Evolutionary conservation across 2,797 vertebrate species (phyloP).

Genomic region (Erithacus rubecula): DNA sequence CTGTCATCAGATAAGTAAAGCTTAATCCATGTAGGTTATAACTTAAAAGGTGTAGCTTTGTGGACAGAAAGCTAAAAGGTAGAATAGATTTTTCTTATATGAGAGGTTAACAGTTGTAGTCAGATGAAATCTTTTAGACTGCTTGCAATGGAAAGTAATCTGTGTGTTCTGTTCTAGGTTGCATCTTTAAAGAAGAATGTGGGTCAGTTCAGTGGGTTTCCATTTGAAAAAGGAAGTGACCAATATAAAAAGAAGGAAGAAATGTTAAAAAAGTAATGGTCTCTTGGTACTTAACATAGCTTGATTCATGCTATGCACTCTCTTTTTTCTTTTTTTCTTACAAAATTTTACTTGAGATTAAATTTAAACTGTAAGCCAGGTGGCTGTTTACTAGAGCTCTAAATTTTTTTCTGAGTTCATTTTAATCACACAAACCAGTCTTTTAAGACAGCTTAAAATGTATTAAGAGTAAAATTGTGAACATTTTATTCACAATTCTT

Average conservation of each 20-base stretch:
- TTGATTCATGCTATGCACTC: neutral
- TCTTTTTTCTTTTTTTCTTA: neutral
- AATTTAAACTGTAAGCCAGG: neutral
- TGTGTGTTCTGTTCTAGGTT: slow-evolving; percentile 68
- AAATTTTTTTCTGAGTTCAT: neutral
- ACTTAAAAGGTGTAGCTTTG: neutral
- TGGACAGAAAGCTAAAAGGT: neutral
- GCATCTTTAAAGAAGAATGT: slow-evolving; percentile 88
- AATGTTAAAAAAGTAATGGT: slow-evolving; percentile 86
- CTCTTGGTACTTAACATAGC: neutral
- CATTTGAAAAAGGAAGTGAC: slow-evolving; percentile 87
- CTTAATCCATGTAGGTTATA: neutral
- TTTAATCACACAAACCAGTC: neutral
- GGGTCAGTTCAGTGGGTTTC: slow-evolving; percentile 92
- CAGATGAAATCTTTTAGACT: neutral
- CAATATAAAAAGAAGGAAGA: slow-evolving; percentile 89
- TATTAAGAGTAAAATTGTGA: neutral
- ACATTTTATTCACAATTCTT: neutral
- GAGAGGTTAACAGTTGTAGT: neutral
- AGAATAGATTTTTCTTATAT: neutral
- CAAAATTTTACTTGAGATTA: neutral
- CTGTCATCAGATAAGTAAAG: neutral
- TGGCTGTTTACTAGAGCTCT: neutral
- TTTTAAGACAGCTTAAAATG: neutral
- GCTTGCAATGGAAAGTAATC: neutral